Conservation (phyloP, 2,113 vertebrate genomes). For the Thunnus thynnus region DNA sequence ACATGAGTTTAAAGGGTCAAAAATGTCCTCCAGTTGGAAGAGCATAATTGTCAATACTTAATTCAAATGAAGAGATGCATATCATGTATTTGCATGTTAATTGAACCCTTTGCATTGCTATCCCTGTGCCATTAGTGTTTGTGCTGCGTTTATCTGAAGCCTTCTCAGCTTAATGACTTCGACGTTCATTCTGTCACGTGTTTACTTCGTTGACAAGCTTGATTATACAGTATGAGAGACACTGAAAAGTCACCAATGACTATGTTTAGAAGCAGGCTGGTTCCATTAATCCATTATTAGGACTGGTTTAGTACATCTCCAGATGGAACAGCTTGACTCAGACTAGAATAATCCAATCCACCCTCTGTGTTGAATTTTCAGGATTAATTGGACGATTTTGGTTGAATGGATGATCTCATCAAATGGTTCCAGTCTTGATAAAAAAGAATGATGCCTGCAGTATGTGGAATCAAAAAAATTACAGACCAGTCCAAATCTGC, state of each 20-base stretch:
- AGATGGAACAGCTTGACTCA: conserved; percentile 59
- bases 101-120: conserved; percentile 1
- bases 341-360: conserved; percentile 49
- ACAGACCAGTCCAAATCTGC: not conserved
- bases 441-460: conserved; percentile 17
- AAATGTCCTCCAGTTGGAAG: conserved; percentile 51
- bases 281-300: conserved; percentile 43
- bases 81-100: conserved; percentile 47
- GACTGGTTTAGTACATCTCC: conserved; percentile 22
- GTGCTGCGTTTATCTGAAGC: not conserved
- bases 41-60: conserved; percentile 48
- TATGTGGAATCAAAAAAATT: not conserved
- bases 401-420: conserved; percentile 48
- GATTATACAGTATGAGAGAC: not conserved
- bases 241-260: not conserved
- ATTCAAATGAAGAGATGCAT: conserved; percentile 48
- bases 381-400: conserved; percentile 44
- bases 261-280: conserved; percentile 21
- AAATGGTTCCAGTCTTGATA: conserved; percentile 14
- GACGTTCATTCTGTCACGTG: not conserved
- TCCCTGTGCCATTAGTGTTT: conserved; percentile 14
- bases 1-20: conserved; percentile 58
- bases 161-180: not conserved
- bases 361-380: conserved; percentile 16
- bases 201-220: conserved; percentile 6